Percentiles rank a stretch among this genome's conserved stretches.
phyloP scores from a whole-genome alignment of 2,113 vertebrate species.

The Macrotis lagotis region DNA sequence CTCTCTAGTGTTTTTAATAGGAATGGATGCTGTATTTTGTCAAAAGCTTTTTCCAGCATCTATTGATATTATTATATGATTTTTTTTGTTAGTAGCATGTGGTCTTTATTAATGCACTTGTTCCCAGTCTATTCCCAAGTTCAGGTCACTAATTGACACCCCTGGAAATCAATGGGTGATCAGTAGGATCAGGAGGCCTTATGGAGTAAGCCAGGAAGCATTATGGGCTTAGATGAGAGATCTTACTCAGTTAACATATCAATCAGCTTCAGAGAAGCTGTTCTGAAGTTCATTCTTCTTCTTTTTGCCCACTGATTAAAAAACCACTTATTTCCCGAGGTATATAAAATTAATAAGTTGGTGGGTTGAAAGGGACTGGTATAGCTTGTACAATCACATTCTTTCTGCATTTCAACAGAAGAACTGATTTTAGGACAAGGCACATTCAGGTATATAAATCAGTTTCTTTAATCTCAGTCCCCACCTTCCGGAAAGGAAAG shows the following conservation, averaged over 20 bases:
- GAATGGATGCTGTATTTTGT: too few species aligned
- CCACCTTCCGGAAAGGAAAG: neutral
- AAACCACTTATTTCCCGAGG: constrained; percentile 13
- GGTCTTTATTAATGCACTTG: constrained; percentile 52
- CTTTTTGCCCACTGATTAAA: neutral
- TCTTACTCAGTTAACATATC: neutral
- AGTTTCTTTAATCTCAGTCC: neutral
- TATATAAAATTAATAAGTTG: neutral
- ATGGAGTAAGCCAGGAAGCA: neutral
- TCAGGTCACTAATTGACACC: constrained; percentile 21
- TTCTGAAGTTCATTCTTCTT: neutral
- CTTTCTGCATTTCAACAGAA: constrained; percentile 29
- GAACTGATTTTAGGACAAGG: constrained; percentile 13
- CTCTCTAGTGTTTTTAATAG: too few species aligned
- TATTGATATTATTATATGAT: too few species aligned
- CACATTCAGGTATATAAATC: constrained; percentile 43
- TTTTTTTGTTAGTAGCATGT: neutral
- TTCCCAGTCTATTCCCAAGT: neutral
- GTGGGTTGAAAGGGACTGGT: neutral
- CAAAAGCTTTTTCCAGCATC: too few species aligned
- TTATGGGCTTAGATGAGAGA: neutral
- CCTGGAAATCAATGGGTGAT: neutral
- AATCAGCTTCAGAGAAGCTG: neutral
- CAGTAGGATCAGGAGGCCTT: neutral
- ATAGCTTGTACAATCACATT: constrained; percentile 4